Evolutionary conservation across 2,797 vertebrate genomes (phyloP), one percentile per base, ranked within the genome.

Genomic region (Cryptoblepharus egeriae): DNA sequence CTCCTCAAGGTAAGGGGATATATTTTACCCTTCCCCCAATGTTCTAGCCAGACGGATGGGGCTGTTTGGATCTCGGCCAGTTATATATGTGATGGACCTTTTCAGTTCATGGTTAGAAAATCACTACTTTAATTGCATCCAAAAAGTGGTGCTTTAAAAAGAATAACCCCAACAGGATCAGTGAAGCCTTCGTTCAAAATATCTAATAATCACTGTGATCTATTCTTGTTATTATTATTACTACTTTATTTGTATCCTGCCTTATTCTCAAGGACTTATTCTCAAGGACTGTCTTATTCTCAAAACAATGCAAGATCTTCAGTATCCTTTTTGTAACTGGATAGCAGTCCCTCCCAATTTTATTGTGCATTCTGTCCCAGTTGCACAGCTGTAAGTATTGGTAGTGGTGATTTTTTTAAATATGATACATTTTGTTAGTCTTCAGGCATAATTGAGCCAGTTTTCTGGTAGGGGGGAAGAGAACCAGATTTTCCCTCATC

Each of bases 381-480:
- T 92, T 92, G 75, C 28, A 84, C 91, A 87, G 86, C 83, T 90
- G 89, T 88, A 88, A 67, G 57, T 24, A 5, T 58, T 3, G 22
- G 20, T 58, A 22, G 6, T 58, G 16, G 5, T 58, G 1, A 8
- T 22, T 58, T 24, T 87, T 93, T 93, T 94, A 93, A 90, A 91
- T 67, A 90, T 93, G 91, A 88, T 77, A 89, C 92, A 85, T 90
- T 88, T 91, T 91, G 90, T 95, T 94, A 93, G 90, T 87, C 89
- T 89, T 86, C 87, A 82, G 84, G 84, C 90, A 92, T 95, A 94
- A 95, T 93, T 94, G 92, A 95, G 93, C 90, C 75, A 57, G 83
- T 81, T 92, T 89, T 93, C 85, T 93, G 83, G 86, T 88, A n/a
- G 89, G 90, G 89, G 87, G 85, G 88, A 92, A 88, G 87, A 85